Evolutionary conservation across 2,888 invertebrate genomes (phyloP).

Genomic region (Meteorus colon): DNA sequence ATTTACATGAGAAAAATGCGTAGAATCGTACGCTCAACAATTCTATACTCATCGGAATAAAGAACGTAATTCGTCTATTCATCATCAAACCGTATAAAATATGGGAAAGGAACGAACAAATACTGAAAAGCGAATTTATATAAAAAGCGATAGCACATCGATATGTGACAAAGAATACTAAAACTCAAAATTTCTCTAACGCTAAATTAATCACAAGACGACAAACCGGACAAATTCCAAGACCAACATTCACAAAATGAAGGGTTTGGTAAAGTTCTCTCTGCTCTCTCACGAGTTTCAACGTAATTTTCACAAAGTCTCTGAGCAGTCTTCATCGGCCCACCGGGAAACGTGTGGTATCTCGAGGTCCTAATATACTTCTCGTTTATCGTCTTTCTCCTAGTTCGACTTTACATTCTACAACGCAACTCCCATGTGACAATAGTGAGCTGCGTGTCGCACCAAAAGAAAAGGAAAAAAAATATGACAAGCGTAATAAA

Average conservation of each 20-base stretch:
- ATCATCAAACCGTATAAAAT: conserved; percentile 17
- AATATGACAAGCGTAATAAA: background rate
- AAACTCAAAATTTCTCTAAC: conserved; percentile 14
- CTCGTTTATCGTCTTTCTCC: conserved; percentile 34
- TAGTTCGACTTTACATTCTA: conserved; percentile 1
- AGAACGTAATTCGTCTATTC: conserved; percentile 31
- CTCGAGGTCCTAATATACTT: conserved; percentile 53
- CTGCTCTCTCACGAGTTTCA: conserved; percentile 1
- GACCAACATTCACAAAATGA: background rate
- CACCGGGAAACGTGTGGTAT: conserved; percentile 46
- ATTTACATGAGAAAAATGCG: background rate
- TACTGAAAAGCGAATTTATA: background rate
- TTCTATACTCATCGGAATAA: conserved; percentile 31
- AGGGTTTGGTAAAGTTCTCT: background rate
- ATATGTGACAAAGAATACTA: conserved; percentile 14
- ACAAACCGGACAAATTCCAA: background rate
- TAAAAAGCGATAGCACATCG: background rate
- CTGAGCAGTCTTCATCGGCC: conserved; percentile 51
- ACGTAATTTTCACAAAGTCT: conserved; percentile 40
- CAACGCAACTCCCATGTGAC: conserved; percentile 20
- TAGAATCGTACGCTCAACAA: background rate
- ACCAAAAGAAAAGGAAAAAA: background rate
- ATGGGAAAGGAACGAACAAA: background rate
- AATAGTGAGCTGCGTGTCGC: background rate
- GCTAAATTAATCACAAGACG: conserved; percentile 27